These are phyloP conservation scores for Microcebus lehilahytsara DNA, from an alignment of 2,113 vertebrate species.

Conservation along the genomic window DNA sequence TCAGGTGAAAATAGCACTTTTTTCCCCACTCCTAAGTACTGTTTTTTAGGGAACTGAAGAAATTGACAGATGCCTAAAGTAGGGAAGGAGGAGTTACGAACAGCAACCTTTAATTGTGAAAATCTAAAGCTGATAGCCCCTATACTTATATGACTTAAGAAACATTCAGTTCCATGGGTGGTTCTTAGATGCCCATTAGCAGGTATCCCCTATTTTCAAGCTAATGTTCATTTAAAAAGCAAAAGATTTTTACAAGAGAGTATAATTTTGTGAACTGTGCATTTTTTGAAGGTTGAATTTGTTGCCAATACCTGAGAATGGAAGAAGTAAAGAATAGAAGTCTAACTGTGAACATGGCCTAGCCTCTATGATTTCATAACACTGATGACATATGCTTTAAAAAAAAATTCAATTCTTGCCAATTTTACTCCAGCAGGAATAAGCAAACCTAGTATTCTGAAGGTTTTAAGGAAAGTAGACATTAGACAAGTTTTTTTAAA, in stretches of 20 bases:
- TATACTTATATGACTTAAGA: background rate
- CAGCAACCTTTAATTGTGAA: background rate
- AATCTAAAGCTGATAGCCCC: background rate
- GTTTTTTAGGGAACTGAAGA: conserved; percentile 30
- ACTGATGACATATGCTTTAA: background rate
- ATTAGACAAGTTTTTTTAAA: background rate
- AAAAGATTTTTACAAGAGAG: background rate
- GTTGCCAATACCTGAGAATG: background rate
- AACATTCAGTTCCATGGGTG: background rate
- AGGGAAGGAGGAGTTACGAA: background rate
- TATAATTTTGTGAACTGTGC: background rate
- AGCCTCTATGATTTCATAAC: conserved; percentile 1
- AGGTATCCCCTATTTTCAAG: background rate
- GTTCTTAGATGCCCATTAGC: background rate
- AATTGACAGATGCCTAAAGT: background rate
- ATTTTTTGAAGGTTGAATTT: conserved; percentile 10
- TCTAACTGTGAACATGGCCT: background rate
- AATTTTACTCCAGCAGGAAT: conserved; percentile 3
- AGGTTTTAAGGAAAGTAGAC: conserved; percentile 13
- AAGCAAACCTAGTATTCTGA: conserved; percentile 37
- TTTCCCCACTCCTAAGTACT: background rate
- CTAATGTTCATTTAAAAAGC: conserved; percentile 31
- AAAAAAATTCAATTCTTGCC: conserved; percentile 30
- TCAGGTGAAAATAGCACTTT: conserved; percentile 45
- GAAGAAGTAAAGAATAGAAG: background rate